phyloP scores from a whole-genome alignment of 2,797 vertebrate species.

The Acrossocheilus fasciatus region DNA sequence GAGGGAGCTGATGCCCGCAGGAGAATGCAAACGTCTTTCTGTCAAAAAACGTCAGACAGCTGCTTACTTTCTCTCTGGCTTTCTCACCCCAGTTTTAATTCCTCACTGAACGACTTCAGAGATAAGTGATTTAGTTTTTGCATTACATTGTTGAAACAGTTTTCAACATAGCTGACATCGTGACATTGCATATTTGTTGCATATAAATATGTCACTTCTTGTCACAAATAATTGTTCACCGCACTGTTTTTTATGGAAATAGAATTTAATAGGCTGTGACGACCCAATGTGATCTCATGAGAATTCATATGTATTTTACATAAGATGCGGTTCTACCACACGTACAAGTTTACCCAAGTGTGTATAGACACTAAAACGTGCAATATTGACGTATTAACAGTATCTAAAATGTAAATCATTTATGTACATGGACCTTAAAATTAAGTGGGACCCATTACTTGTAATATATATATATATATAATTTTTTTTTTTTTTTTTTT shows the following conservation, averaged over 20 bases:
- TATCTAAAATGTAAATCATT: not conserved
- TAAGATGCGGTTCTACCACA: not conserved
- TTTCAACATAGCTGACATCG: slow-evolving; percentile 32
- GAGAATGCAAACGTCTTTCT: slow-evolving; percentile 61
- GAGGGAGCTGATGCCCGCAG: slow-evolving; percentile 62
- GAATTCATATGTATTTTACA: not conserved
- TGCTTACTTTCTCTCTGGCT: slow-evolving; percentile 46
- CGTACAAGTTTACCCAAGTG: not conserved
- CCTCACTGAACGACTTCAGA: slow-evolving; percentile 22
- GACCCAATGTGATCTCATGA: not conserved
- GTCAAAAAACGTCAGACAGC: slow-evolving; percentile 66
- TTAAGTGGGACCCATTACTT: too few species aligned
- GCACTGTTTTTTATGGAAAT: not conserved
- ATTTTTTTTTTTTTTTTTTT: too few species aligned
- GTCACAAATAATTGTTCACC: slow-evolving; percentile 35
- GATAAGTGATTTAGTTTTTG: slow-evolving; percentile 52
- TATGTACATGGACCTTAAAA: too few species aligned
- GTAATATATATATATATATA: too few species aligned
- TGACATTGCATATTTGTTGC: slow-evolving; percentile 29
- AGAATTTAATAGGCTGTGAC: not conserved
- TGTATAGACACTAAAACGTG: not conserved
- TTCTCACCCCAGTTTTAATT: slow-evolving; percentile 38
- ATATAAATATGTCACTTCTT: slow-evolving; percentile 28
- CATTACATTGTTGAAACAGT: slow-evolving; percentile 41
- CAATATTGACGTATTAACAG: not conserved